Percentiles rank a stretch among this genome's conserved stretches.
These are phyloP conservation scores for Lissonota sp. DNA, from an alignment of 2,888 invertebrate genomes.

Conservation along the genomic window DNA sequence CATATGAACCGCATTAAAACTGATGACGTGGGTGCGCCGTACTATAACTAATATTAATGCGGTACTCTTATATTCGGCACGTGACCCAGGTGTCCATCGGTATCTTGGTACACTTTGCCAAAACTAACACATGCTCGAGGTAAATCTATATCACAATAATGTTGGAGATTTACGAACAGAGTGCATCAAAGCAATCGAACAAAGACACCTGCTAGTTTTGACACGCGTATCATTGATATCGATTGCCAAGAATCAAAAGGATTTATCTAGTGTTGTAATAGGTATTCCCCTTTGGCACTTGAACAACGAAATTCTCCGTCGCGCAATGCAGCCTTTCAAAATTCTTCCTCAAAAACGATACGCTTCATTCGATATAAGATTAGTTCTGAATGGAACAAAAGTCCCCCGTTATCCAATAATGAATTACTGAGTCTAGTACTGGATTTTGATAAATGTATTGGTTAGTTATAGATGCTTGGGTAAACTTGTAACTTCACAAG, in stretches of 20 bases:
- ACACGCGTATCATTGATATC: no score
- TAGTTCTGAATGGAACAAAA: background rate
- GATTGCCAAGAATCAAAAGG: no score
- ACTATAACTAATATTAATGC: slow-evolving; percentile 73
- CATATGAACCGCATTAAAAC: slow-evolving; percentile 12
- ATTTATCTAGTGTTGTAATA: no score
- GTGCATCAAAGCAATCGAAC: no score
- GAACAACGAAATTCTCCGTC: no score
- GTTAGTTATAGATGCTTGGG: slow-evolving; percentile 7
- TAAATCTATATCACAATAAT: no score
- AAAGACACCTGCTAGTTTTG: no score
- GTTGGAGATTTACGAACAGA: no score
- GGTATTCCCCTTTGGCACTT: background rate
- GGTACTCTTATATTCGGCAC: slow-evolving; percentile 73
- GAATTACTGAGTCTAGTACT: background rate
- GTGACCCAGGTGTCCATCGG: slow-evolving; percentile 78
- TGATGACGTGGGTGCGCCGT: slow-evolving; percentile 63
- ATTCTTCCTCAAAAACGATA: background rate
- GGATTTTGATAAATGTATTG: background rate
- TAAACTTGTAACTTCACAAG: slow-evolving; percentile 14
- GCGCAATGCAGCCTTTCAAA: background rate
- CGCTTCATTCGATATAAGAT: background rate
- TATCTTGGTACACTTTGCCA: slow-evolving; percentile 70
- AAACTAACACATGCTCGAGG: slow-evolving; percentile 66
- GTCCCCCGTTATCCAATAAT: slow-evolving; percentile 17